Evolutionary conservation across 2,113 vertebrate genomes (phyloP).

Genomic region (Dolichallabes microphthalmus): DNA sequence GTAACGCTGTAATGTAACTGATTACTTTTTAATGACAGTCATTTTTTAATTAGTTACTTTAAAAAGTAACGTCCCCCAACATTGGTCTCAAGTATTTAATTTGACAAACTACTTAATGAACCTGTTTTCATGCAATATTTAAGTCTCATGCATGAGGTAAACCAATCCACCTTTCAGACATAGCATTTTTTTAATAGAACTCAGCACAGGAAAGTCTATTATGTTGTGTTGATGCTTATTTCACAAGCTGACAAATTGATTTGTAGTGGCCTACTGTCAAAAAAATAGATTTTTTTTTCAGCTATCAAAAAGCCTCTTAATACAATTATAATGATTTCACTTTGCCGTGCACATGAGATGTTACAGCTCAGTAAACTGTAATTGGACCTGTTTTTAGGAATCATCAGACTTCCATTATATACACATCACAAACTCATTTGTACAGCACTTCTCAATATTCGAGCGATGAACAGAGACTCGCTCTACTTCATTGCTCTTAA

Average conservation of each 20-base stretch:
- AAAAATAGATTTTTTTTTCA: slow-evolving; percentile 3
- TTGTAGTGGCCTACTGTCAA: too few species aligned
- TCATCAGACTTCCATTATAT: slow-evolving; percentile 34
- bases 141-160: background rate
- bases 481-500: slow-evolving; percentile 44
- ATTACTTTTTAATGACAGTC: too few species aligned
- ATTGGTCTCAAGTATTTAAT: slow-evolving; percentile 21
- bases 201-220: background rate
- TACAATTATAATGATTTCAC: slow-evolving; percentile 20
- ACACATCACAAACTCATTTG: slow-evolving; percentile 34
- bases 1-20: too few species aligned
- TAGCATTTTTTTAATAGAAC: background rate
- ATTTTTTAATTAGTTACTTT: too few species aligned
- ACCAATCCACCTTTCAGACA: background rate
- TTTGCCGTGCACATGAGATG: slow-evolving; percentile 23
- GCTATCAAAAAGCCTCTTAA: slow-evolving; percentile 25
- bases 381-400: slow-evolving; percentile 34
- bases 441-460: slow-evolving; percentile 39
- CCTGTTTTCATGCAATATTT: slow-evolving; percentile 1
- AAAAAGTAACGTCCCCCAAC: too few species aligned
- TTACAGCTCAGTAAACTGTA: slow-evolving; percentile 36
- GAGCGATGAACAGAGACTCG: slow-evolving; percentile 34
- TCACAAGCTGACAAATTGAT: slow-evolving; percentile 20
- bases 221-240: slow-evolving; percentile 9
- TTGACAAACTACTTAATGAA: background rate